These are phyloP conservation scores for Pristionchus pacificus DNA, from an alignment of 1,140 invertebrate genomes.

Conservation along the genomic window DNA sequence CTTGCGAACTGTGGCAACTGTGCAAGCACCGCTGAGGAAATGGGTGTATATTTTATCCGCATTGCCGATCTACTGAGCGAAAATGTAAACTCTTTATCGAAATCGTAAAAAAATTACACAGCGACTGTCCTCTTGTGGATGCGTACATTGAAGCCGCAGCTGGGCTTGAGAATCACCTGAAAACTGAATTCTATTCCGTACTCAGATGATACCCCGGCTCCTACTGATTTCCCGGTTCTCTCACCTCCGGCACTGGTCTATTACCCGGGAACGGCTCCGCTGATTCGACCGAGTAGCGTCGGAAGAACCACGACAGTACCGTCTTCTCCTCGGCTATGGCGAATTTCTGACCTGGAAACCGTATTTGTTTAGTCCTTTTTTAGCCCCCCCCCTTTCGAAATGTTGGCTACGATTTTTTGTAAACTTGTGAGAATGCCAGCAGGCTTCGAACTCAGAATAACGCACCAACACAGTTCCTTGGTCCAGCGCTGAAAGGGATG, in stretches of 20 bases:
- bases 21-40: too few species aligned
- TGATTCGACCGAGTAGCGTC: constrained; percentile 64
- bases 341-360: constrained; percentile 68
- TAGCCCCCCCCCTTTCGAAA: constrained; percentile 80
- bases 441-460: background rate
- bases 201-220: background rate
- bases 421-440: too few species aligned
- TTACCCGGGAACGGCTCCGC: constrained; percentile 25
- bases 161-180: constrained; percentile 30
- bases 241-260: constrained; percentile 26
- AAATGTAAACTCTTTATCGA: too few species aligned
- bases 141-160: constrained; percentile 24
- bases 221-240: too few species aligned
- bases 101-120: too few species aligned
- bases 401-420: constrained; percentile 63
- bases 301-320: constrained; percentile 75
- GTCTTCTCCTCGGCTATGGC: constrained; percentile 80
- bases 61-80: too few species aligned
- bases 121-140: too few species aligned
- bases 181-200: background rate
- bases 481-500: constrained; percentile 59
- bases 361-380: constrained; percentile 67
- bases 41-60: too few species aligned
- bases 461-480: constrained; percentile 60
- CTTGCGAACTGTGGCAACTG: too few species aligned